Conservation (phyloP, 2,113 vertebrate genomes). For the Fregetta grallaria region DNA sequence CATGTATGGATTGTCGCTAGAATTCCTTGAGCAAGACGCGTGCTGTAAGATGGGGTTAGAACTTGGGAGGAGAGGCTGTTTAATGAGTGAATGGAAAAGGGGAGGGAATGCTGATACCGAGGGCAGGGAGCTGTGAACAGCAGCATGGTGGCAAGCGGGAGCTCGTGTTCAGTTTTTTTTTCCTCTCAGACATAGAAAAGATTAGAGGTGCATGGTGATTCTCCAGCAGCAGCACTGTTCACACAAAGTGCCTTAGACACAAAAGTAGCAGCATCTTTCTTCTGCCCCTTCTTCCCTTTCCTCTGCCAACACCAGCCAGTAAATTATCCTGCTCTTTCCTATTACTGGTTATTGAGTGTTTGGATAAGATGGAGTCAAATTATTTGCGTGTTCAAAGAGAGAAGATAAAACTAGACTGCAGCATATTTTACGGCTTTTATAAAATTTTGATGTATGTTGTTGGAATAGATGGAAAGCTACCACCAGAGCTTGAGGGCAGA, state of each 20-base stretch:
- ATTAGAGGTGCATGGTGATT: not conserved
- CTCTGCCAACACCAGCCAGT: not conserved
- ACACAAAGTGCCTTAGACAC: not conserved
- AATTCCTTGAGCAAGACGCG: not conserved
- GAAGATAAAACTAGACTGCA: not conserved
- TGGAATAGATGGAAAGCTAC: not conserved
- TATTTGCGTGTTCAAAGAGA: slow-evolving; percentile 10
- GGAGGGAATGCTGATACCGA: accelerated
- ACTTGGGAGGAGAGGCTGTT: not conserved
- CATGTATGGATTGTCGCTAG: accelerated
- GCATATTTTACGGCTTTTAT: not conserved
- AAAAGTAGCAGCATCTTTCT: not conserved
- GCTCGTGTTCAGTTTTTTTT: not conserved
- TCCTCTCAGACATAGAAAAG: not conserved
- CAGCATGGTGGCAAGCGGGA: accelerated
- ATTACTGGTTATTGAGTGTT: not conserved
- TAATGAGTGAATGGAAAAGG: accelerated
- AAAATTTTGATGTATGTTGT: not conserved
- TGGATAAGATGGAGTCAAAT: not conserved
- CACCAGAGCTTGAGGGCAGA: not conserved
- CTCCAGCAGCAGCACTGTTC: not conserved
- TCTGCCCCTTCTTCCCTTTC: not conserved
- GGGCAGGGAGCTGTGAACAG: not conserved
- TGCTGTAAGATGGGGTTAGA: accelerated
- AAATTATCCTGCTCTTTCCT: not conserved